Base-by-base conservation (phyloP, 2,888 invertebrate genomes). In the Agrochola lota region DNA sequence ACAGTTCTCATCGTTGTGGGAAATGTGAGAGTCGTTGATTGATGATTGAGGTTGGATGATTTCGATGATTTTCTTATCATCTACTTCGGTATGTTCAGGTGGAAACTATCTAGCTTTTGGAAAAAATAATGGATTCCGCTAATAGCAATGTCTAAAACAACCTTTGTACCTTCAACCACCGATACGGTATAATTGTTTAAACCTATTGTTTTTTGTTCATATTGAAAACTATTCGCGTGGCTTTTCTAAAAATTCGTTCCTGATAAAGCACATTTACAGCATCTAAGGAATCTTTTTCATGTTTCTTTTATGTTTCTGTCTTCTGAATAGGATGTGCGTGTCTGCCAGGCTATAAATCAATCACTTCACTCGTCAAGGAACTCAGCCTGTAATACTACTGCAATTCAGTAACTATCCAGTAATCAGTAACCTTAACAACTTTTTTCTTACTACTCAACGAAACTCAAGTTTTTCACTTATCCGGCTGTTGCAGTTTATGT, bases 1-100 rank as follows among this genome's bases (percentile, higher is more conserved):
- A 64, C 46, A 23, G 43, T 78, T 78, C 74, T 35, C 52, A 68
- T 59, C 8, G 68, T 49, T 81, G 68, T 76, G 75, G 46, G 78
- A 81, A 84, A 60, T 72, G 40, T 52, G 20, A 57, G n/a, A 35
- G 8, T 26, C 35, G 9, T 78, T 52, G 4, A 64, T 64, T 26
- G 62, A 6, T 15, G 9, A 7, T 30, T 23, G 35, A 49, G 4
- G 6, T 30, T n/a, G n/a, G n/a, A n/a, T n/a, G n/a, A 23, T 35
- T 71, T 59, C 1, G 8, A 68, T 46, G 49, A 43, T 59, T 40
- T 73, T 49, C 4, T 49, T 49, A 23, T 30, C 15, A 23, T 15
- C 8, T 49, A 30, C 49, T 12, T 30, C 4, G 23, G 46, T 67
- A 8, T 49, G 12, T 2, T 35, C 1, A 20, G 4, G 4, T 20